Evolutionary conservation across 2,113 vertebrate genomes (phyloP).

Genomic region (Chloebia gouldiae): DNA sequence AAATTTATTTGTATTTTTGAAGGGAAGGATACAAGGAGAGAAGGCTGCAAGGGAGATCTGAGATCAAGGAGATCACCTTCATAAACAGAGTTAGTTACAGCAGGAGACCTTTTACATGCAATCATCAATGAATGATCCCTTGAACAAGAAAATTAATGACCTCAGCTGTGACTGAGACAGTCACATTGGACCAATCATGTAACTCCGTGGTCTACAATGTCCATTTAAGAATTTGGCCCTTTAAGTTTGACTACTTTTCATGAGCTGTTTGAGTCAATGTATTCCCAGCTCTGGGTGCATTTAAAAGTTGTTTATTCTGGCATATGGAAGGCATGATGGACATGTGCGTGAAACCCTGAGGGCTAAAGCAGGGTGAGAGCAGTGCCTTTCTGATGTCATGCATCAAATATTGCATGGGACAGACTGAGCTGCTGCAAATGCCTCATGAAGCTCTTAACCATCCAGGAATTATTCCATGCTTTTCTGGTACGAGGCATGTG

Average conservation of each 20-base stretch:
- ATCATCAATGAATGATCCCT: neutral
- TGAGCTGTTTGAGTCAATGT: neutral
- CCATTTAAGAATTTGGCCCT: neutral
- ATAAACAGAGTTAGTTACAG: neutral
- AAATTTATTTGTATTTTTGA: neutral
- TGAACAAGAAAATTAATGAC: neutral
- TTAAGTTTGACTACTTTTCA: fast-evolving
- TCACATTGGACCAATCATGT: neutral
- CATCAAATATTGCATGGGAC: constrained; percentile 7
- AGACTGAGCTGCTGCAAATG: constrained; percentile 46
- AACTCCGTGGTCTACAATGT: neutral
- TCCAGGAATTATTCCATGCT: constrained; percentile 6
- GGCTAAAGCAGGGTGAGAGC: neutral
- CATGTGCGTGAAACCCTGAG: neutral
- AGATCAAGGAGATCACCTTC: neutral
- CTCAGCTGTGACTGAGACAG: neutral
- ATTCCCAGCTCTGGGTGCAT: neutral
- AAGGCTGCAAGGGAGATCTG: neutral
- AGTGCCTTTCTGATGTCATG: constrained; percentile 29
- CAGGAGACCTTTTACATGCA: neutral
- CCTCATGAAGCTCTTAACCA: constrained; percentile 18
- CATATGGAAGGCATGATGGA: neutral
- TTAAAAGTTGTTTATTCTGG: neutral
- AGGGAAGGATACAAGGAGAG: neutral
- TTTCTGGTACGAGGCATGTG: neutral